phyloP scores from a whole-genome alignment of 1,140 invertebrate species.

The Agrypnia vestita region DNA sequence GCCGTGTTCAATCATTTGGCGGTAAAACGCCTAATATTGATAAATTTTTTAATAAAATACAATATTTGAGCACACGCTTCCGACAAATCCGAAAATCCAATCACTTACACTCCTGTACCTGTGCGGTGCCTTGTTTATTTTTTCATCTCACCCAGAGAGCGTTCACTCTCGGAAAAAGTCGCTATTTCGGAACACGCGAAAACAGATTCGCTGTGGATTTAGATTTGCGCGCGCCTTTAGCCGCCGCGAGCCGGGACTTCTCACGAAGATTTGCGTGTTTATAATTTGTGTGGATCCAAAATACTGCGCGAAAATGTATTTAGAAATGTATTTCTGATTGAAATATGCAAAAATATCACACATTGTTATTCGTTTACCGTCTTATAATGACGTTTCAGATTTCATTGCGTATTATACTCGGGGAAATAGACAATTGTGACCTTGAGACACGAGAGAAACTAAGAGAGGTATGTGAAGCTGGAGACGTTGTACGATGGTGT shows the following conservation, averaged over 20 bases:
- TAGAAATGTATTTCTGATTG: no score
- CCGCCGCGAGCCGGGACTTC: constrained; percentile 2
- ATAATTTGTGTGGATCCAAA: neutral
- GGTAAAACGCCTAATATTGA: no score
- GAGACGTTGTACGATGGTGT: no score
- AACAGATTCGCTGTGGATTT: constrained; percentile 28
- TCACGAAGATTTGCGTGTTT: constrained; percentile 34
- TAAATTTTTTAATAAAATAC: no score
- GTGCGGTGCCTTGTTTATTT: constrained; percentile 36
- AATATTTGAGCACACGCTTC: neutral
- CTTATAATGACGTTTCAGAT: no score
- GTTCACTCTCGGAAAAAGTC: constrained; percentile 43
- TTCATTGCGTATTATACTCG: no score
- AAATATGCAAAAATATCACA: no score
- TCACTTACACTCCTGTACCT: constrained; percentile 18
- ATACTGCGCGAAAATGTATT: neutral
- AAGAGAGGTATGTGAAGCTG: no score
- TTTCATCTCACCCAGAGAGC: constrained; percentile 30
- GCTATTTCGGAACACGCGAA: constrained; percentile 41
- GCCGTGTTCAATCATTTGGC: no score
- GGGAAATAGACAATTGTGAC: no score
- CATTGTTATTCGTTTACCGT: no score
- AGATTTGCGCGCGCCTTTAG: neutral
- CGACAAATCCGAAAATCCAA: neutral
- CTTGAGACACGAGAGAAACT: no score